Percentiles rank a stretch among this genome's conserved stretches.
These are phyloP conservation scores for Drosophila mauritiana DNA, from an alignment of 1,140 invertebrate species.

Conservation along the genomic window DNA sequence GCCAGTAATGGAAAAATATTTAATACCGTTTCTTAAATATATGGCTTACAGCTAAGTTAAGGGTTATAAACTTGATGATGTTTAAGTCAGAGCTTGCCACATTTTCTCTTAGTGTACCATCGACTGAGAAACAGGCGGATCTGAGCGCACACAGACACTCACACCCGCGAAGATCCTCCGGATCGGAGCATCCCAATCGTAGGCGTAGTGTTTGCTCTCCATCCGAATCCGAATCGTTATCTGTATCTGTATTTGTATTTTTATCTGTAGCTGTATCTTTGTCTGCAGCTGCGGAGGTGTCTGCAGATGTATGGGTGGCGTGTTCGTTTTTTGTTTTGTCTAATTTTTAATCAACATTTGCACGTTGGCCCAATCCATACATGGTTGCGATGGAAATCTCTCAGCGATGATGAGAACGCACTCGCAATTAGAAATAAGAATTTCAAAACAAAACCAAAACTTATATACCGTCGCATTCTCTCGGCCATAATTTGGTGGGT, in stretches of 20 bases:
- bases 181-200: constrained; percentile 66
- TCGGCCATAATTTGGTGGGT: constrained; percentile 51
- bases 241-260: constrained; percentile 16
- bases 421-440: constrained; percentile 73
- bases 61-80: not conserved
- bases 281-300: constrained; percentile 24
- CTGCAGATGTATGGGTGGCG: constrained; percentile 26
- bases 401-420: constrained; percentile 56
- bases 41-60: no score
- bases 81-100: no score
- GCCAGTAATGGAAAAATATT: no score
- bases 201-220: constrained; percentile 54
- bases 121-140: constrained; percentile 28
- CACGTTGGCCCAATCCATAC: constrained; percentile 82
- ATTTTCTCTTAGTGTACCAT: constrained; percentile 14
- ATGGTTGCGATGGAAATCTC: constrained; percentile 74
- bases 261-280: constrained; percentile 22
- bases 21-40: not conserved
- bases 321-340: constrained; percentile 69
- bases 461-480: constrained; percentile 41
- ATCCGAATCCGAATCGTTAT: constrained; percentile 26
- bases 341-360: constrained; percentile 83
- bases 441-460: constrained; percentile 64
- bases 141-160: constrained; percentile 57
- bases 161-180: constrained; percentile 49